Evolutionary conservation across 2,113 vertebrate species (phyloP), one percentile per base, ranked within the genome.

Genomic region (Chamaea fasciata): DNA sequence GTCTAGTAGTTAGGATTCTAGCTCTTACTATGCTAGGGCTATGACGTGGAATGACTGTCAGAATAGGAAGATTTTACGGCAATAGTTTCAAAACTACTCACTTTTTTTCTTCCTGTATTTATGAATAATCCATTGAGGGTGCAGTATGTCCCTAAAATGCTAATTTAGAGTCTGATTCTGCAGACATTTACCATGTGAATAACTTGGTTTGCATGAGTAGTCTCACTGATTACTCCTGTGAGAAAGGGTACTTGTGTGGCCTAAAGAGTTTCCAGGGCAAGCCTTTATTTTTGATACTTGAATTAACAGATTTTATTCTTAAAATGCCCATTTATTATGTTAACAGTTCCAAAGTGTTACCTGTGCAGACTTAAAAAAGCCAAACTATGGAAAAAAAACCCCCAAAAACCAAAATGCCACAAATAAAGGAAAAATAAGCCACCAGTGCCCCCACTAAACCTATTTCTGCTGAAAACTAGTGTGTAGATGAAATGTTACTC

Each of bases 151-250:
- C 37, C 26, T 83, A 92, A 93, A 95, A 96, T 95, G 87, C 93
- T 80, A 86, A 93, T 88, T 89, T 84, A 33, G 39, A 67, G 20
- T 80, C 82, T 94, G 64, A 78, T 90, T 94, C 75, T 95, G 71
- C 52, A 71, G 90, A 80, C 41, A 31, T 82, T 92, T 95, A 59
- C 82, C 71, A 88, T 35, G 75, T 88, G 75, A 95, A 81, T 93
- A 78, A 90, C 35, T 88, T 93, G 79, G 78, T 89, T 91, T 94
- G 85, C 92, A 81, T 95, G 92, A 92, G 87, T 86, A 89, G 69
- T 90, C 81, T 77, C 35, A 52, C 75, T 90, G 82, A 91, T 87
- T 86, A 56, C 46, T 73, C 30, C n/a, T 80, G 59, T 90, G 71
- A 88, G 82, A 80, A 89, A 91, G 46, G 35, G 88, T 88, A 67